A percentile compares a stretch with the other conserved stretches of the same genome.
These are phyloP conservation scores for Ptychobarbus kaznakovi DNA, from an alignment of 2,797 vertebrate species.

Conservation along the genomic window DNA sequence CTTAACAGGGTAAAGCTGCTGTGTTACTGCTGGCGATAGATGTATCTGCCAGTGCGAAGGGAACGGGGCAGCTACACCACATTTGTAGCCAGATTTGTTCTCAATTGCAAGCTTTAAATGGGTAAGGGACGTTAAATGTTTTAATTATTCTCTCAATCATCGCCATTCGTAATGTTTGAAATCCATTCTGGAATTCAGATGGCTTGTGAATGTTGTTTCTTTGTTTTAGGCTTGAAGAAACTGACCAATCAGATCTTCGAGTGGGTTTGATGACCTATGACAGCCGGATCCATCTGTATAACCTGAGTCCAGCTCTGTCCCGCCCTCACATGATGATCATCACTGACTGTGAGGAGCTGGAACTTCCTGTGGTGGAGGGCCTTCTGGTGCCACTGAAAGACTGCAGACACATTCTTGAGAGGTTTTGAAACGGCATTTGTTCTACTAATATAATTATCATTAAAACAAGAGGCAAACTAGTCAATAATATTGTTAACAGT, in stretches of 20 bases:
- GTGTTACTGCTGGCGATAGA: constrained; percentile 80
- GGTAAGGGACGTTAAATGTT: constrained; percentile 63
- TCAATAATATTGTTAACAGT: not conserved
- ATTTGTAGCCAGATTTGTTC: constrained; percentile 74
- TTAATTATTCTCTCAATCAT: not conserved
- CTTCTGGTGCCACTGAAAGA: constrained; percentile 79
- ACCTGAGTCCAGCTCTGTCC: constrained; percentile 76
- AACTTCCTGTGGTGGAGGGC: constrained; percentile 79
- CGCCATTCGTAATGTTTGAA: not conserved
- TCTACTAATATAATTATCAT: not conserved
- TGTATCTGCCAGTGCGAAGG: constrained; percentile 73
- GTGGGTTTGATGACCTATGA: constrained; percentile 83
- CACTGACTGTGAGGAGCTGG: constrained; percentile 76
- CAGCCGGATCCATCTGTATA: constrained; percentile 79
- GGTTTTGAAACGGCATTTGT: constrained; percentile 61
- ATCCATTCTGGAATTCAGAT: not conserved
- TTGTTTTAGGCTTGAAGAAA: constrained; percentile 64
- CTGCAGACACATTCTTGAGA: constrained; percentile 71
- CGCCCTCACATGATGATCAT: constrained; percentile 84
- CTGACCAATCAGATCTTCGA: constrained; percentile 63
- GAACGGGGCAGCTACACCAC: constrained; percentile 75
- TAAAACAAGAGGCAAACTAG: not conserved
- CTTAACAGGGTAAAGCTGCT: constrained; percentile 70
- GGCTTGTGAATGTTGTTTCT: constrained; percentile 1
- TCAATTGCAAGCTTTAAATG: constrained; percentile 68